Evolutionary conservation across 2,113 vertebrate genomes (phyloP), one percentile per base, ranked within the genome.

Genomic region (Dissostichus mawsoni): DNA sequence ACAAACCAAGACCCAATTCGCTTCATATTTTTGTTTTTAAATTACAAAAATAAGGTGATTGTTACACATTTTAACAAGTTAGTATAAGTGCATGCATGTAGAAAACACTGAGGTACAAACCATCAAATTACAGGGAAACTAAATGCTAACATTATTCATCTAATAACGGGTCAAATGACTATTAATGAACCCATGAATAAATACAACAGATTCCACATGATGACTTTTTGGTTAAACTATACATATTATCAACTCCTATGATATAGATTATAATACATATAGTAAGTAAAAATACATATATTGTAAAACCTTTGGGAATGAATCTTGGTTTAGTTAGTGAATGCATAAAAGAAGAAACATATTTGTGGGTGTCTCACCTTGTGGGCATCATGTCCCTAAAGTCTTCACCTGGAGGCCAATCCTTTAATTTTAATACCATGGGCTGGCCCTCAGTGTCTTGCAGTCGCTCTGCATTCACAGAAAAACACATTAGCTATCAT

Each of bases 351-450:
- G 11, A 48, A 41, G 0, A 6, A 44, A 25, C 29, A 48, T 29
- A 18, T 65, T 44, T 29, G 14, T 64, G n/a, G 9, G 17, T 61
- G 45, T 14, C 82, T 87, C 86, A 98, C 98, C 98, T 94, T 20
- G 97, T 97, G 66, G 96, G 98, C 98, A 99, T 99, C 98, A 99
- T 99, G 92, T 99, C 98, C 82, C 98, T 95, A 51, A 99, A 99
- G 92, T 99, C 98, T 92, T 99, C 98, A 75, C 98, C 98, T 52
- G 98, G 98, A 85, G 98, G 98, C 98, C 98, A 99, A 4, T 99
- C 98, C 90, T 99, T 99, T 85, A 99, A 94, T 90, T 99, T 99
- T 51, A 99, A 95, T 87, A 99, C 98, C 98, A 99, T 99, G 33
- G 97, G 97, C 57, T 96, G 95, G 14, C 97, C 97, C 52, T 99